A percentile compares a stretch with the other conserved stretches of the same genome.
Evolutionary conservation across 2,113 vertebrate species (phyloP).

Genomic region (Tinamus guttatus): DNA sequence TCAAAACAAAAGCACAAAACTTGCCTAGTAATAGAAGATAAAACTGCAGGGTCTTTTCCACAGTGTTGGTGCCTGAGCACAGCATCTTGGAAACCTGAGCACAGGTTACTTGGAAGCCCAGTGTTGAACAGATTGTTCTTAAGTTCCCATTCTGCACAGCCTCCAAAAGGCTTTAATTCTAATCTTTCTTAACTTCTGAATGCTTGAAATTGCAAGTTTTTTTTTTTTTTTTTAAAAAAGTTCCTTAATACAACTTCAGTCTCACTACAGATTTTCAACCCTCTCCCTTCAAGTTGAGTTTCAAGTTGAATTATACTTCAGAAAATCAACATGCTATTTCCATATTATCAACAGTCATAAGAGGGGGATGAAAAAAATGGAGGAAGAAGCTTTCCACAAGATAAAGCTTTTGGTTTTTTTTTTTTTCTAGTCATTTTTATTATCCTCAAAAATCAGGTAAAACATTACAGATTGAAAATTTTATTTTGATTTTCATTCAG

Average conservation of each 20-base stretch:
- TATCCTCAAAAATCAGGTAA: background rate
- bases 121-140: rapidly evolving
- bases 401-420: background rate
- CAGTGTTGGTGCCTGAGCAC: rapidly evolving
- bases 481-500: background rate
- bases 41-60: rapidly evolving
- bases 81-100: background rate
- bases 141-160: background rate
- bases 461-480: background rate
- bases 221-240: background rate
- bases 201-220: background rate
- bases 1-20: background rate
- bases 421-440: background rate
- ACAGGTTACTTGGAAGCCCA: background rate
- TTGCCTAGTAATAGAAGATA: rapidly evolving
- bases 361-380: background rate
- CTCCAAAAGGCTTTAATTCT: background rate
- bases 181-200: background rate
- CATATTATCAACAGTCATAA: background rate
- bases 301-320: background rate
- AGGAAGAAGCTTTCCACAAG: background rate
- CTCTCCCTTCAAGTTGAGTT: background rate
- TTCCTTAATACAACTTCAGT: background rate
- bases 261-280: background rate
- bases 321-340: background rate